These are phyloP conservation scores for Sebastolobus alascanus DNA, from an alignment of 2,797 vertebrate species.

Conservation along the genomic window DNA sequence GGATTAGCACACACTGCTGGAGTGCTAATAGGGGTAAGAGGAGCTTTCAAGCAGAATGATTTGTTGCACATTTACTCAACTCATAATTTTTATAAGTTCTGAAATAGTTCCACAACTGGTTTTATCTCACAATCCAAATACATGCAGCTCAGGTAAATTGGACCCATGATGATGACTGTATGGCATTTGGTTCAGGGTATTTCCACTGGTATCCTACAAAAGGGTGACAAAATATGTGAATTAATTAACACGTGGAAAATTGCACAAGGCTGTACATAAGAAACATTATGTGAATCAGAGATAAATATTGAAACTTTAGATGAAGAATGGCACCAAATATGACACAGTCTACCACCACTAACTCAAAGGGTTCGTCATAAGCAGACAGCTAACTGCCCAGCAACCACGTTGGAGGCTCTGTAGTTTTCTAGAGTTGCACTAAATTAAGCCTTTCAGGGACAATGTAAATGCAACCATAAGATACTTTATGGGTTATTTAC, in stretches of 20 bases:
- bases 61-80: neutral
- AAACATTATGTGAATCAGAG: neutral
- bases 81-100: neutral
- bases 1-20: slow-evolving; percentile 87
- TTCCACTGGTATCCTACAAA: neutral
- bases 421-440: neutral
- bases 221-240: neutral
- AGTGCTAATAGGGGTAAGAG: slow-evolving; percentile 84
- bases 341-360: neutral
- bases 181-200: neutral
- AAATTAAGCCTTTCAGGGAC: neutral
- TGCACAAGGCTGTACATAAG: neutral
- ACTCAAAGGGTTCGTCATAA: neutral
- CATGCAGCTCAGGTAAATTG: neutral
- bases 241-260: neutral
- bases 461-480: neutral
- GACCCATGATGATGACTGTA: neutral
- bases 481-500: neutral
- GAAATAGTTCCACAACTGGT: neutral
- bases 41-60: neutral
- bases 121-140: neutral
- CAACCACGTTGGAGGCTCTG: neutral
- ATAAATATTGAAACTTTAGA: neutral
- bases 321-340: neutral
- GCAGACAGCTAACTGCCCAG: neutral